Conservation (phyloP, 2,797 vertebrate genomes). For the Clamator glandarius region DNA sequence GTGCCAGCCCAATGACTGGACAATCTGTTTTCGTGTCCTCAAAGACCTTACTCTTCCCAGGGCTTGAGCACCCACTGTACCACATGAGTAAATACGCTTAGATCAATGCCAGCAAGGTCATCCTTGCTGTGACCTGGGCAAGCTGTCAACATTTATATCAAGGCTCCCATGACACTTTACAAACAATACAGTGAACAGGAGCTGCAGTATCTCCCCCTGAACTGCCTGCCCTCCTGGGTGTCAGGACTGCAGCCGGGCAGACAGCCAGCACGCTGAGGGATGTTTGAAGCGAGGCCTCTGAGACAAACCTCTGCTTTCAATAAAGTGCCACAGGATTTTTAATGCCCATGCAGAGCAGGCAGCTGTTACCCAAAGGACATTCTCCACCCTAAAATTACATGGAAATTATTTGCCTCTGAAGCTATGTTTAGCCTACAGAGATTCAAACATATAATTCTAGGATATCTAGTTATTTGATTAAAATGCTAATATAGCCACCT, state of each 20-base stretch:
- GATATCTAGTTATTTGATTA: slow-evolving; percentile 72
- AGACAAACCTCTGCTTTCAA: slow-evolving; percentile 70
- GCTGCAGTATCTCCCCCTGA: not conserved
- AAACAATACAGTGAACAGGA: not conserved
- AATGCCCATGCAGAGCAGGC: slow-evolving; percentile 60
- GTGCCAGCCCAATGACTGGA: not conserved
- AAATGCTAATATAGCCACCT: slow-evolving; percentile 70
- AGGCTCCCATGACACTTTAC: not conserved
- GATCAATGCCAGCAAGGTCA: not conserved
- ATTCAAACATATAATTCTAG: slow-evolving; percentile 70
- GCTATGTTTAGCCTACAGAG: slow-evolving; percentile 71
- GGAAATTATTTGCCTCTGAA: slow-evolving; percentile 71
- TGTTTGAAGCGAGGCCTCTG: slow-evolving; percentile 36
- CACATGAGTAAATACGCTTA: not conserved
- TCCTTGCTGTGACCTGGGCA: not conserved
- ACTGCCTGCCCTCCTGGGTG: slow-evolving; percentile 3
- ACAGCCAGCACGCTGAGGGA: slow-evolving; percentile 15
- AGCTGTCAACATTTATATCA: not conserved
- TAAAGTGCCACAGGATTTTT: slow-evolving; percentile 64
- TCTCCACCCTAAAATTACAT: slow-evolving; percentile 72
- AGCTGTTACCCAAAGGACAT: slow-evolving; percentile 64
- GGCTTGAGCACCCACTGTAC: not conserved
- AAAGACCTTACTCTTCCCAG: not conserved
- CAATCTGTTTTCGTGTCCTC: not conserved
- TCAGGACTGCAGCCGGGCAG: slow-evolving; percentile 2